These are phyloP conservation scores for Papilio polyxenes DNA, from an alignment of 1,140 invertebrate species.

Conservation along the genomic window DNA sequence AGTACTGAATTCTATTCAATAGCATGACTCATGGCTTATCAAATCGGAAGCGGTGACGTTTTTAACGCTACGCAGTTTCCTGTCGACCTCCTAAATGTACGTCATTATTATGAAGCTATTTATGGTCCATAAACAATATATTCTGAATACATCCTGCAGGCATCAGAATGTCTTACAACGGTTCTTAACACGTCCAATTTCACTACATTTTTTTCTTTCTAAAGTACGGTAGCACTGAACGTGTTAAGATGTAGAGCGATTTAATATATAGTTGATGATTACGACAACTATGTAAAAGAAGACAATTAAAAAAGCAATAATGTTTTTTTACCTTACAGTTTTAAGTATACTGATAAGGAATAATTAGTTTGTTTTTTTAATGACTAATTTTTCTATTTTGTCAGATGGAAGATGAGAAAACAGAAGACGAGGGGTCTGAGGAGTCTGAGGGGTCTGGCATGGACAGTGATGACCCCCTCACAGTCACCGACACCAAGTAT, in stretches of 20 bases:
- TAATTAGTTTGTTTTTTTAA: slow-evolving; percentile 1
- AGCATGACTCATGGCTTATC: neutral
- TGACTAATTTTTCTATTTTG: slow-evolving; percentile 22
- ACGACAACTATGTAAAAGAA: neutral
- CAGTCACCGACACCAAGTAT: slow-evolving; percentile 86
- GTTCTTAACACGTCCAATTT: neutral
- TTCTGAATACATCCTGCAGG: neutral
- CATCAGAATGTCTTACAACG: no score
- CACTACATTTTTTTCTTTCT: neutral
- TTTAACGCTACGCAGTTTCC: neutral
- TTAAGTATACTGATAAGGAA: neutral
- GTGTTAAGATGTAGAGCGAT: neutral
- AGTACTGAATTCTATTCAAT: neutral
- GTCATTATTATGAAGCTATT: neutral
- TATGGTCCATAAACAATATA: neutral
- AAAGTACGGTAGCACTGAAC: no score
- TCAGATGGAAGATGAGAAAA: slow-evolving; percentile 67
- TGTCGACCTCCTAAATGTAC: neutral
- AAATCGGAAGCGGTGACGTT: neutral
- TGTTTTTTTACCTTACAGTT: neutral
- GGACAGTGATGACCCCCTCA: slow-evolving; percentile 82
- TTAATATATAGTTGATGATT: neutral
- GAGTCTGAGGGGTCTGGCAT: slow-evolving; percentile 80
- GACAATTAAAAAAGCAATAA: slow-evolving; percentile 7
- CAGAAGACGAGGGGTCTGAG: slow-evolving; percentile 62